Conservation (phyloP, 1,140 invertebrate genomes). For the Callitettix versicolor region DNA sequence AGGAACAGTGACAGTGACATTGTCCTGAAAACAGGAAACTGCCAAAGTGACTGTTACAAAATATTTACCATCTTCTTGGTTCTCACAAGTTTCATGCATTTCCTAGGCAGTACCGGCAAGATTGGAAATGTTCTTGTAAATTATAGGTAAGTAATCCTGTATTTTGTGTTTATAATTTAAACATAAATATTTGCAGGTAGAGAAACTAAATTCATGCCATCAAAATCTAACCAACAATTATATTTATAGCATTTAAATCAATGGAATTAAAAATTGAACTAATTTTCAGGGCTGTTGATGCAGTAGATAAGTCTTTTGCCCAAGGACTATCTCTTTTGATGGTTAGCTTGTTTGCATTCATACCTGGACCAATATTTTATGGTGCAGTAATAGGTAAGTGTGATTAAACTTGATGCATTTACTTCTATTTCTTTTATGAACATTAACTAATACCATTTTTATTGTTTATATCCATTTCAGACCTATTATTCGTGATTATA, state of each 20-base stretch:
- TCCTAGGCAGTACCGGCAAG: conserved; percentile 44
- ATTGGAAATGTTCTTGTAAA: conserved; percentile 51
- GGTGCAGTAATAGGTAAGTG: conserved; percentile 44
- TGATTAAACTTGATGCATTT: no score
- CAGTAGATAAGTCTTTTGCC: conserved; percentile 50
- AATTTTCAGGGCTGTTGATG: conserved; percentile 45
- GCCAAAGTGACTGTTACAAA: conserved; percentile 38
- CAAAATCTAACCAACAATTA: background rate
- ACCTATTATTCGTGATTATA: no score
- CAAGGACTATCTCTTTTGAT: conserved; percentile 49
- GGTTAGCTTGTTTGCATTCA: conserved; percentile 51
- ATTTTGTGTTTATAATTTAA: conserved; percentile 3
- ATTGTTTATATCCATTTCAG: no score
- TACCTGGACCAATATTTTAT: conserved; percentile 54
- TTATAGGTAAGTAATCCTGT: conserved; percentile 31
- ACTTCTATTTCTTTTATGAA: no score
- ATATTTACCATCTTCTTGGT: conserved; percentile 37
- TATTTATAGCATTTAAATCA: background rate
- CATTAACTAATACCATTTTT: no score
- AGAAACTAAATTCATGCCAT: background rate
- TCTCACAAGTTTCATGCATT: conserved; percentile 40
- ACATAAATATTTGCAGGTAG: conserved; percentile 1
- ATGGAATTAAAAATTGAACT: no score
- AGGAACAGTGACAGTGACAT: background rate
- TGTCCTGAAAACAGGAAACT: conserved; percentile 34